Evolutionary conservation across 2,797 vertebrate species (phyloP), one percentile per base, ranked within the genome.

Genomic region (Myripristis murdjan): DNA sequence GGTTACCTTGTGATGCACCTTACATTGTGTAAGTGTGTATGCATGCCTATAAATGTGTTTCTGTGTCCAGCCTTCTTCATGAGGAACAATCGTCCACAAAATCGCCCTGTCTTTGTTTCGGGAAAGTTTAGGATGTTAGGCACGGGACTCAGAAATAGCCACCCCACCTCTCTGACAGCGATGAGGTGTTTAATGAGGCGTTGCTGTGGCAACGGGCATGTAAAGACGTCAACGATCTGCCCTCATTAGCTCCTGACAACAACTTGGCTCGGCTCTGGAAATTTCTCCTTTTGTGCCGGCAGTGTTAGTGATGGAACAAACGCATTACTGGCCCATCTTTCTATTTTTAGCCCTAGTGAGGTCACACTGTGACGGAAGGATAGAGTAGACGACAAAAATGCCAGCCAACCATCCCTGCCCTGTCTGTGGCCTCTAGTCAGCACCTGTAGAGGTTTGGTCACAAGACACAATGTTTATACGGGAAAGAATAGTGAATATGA

Each of bases 271-370:
- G 70, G 84, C 52, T 1, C 31, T n/a, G 75, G 83, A 90, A 91
- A 93, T 92, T 88, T 90, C 79, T 70, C 82, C 75, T 77, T 90
- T 91, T 89, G 86, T 90, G 87, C 79, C 66, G 75, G 85, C 77
- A 41, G 66, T 16, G 62, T 79, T 35, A 43, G 53, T 31, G 76
- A 90, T 76, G 79, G 85, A 91, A 91, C 77, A 88, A 91, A 86
- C 35, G 54, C 35, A 61, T 73, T 37, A 57, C 26, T 16, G 33
- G 24, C 24, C 54, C 2, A 0, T 4, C 2, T 1, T 43, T 70
- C 85, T 93, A 93, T 92, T 91, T 92, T 92, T 90, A 91, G 77
- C 43, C 15, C 5, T 31, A 15, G 31, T 90, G 82, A 93, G 67
- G 84, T 92, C 88, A 91, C 70, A 43, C 0, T 2, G 53, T 74